Base-by-base conservation (phyloP, 2,113 vertebrate genomes). In the Anguilla rostrata region DNA sequence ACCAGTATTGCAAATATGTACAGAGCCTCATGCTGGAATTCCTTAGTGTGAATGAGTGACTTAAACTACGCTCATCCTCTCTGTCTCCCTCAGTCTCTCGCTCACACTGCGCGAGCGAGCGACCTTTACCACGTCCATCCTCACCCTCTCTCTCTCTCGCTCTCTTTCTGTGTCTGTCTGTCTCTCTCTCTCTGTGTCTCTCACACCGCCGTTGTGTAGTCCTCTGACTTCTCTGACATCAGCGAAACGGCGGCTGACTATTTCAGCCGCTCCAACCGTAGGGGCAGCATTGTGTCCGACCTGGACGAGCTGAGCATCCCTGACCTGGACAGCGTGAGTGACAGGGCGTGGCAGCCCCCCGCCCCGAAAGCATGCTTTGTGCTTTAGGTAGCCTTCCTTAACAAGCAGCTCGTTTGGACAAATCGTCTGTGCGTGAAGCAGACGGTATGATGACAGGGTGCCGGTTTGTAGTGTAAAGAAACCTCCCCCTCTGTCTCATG, bases 181-280 rank as follows among this genome's bases (percentile, higher is more conserved):
- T 66, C 41, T 53, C 3, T 39, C 83, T 84, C 56, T 78, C 39
- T 83, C 26, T 87, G 43, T n/a, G 15, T 63, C 9, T 29, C n/a
- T 71, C 34, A 75, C 83, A 22, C 7, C 53, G 22, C 46, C 84
- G 84, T 86, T 90, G 87, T 90, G 60, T 96, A 98, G 97, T 95
- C 91, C 0, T 97, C 95, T 92, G 95, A 94, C 93, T 96, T 98
- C 95, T 97, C 96, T 89, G 95, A 95, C 92, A 94, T 94, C 90
- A 98, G 95, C 89, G 98, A 97, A 92, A 97, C 97, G 83, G 94
- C 97, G 16, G 98, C 98, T 80, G 98, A 99, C 92, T 99, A 97
- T 96, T 99, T 99, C 84, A 97, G 98, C 91, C 97, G 96, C 90
- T 96, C 97, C 91, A 97, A 93, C 94, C 96, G 94, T 91, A 97